A percentile compares a stretch with the other conserved stretches of the same genome.
These are phyloP conservation scores for Alloplasta piceator DNA, from an alignment of 2,888 invertebrate genomes.

Conservation along the genomic window DNA sequence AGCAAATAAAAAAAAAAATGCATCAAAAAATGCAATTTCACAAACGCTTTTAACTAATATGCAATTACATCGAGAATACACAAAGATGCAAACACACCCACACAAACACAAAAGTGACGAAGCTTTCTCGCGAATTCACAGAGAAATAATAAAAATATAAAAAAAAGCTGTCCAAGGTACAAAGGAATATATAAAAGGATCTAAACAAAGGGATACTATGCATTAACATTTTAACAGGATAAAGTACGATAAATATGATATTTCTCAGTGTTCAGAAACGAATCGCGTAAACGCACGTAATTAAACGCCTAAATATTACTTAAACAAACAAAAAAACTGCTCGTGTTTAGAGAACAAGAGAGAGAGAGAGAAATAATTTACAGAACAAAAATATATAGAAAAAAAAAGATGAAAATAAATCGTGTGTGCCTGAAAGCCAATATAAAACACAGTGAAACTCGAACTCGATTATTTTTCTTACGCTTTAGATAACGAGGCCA, in stretches of 20 bases:
- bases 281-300: slow-evolving; percentile 59
- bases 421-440: slow-evolving; percentile 65
- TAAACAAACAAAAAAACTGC: slow-evolving; percentile 42
- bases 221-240: slow-evolving; percentile 22
- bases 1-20: not conserved
- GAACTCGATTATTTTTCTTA: slow-evolving; percentile 66
- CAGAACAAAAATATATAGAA: slow-evolving; percentile 22
- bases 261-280: slow-evolving; percentile 68
- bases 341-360: slow-evolving; percentile 53
- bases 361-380: slow-evolving; percentile 25
- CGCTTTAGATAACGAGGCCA: slow-evolving; percentile 46
- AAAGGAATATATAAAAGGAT: slow-evolving; percentile 46
- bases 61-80: slow-evolving; percentile 47
- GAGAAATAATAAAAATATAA: not conserved
- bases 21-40: slow-evolving; percentile 5
- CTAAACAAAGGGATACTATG: not conserved
- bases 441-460: slow-evolving; percentile 60
- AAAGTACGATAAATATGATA: slow-evolving; percentile 48
- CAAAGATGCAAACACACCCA: slow-evolving; percentile 24
- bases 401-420: slow-evolving; percentile 42
- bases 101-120: slow-evolving; percentile 15
- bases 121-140: slow-evolving; percentile 23
- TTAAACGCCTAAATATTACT: slow-evolving; percentile 63
- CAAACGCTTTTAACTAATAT: slow-evolving; percentile 34
- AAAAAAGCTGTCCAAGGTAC: slow-evolving; percentile 64